These are phyloP conservation scores for Glareola pratincola DNA, from an alignment of 2,113 vertebrate species.

Conservation along the genomic window DNA sequence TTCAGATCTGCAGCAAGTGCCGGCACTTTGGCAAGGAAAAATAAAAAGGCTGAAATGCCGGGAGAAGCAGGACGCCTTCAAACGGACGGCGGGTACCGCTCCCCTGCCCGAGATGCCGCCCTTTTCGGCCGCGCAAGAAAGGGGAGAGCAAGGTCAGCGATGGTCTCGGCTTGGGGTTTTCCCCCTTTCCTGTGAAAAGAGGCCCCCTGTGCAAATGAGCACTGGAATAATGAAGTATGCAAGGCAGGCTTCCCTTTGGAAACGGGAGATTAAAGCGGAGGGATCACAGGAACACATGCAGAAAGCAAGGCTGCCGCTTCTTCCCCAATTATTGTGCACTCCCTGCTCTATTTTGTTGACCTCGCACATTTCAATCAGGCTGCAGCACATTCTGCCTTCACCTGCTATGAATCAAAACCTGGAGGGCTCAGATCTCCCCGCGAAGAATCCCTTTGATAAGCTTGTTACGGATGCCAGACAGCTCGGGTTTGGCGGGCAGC, in stretches of 20 bases:
- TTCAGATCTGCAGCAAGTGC: neutral
- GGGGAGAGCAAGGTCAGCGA: neutral
- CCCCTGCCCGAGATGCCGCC: neutral
- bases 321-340: slow-evolving; percentile 73
- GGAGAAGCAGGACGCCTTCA: neutral
- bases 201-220: neutral
- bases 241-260: slow-evolving; percentile 67
- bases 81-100: neutral
- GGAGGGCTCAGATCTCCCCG: slow-evolving; percentile 71
- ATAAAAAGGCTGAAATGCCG: neutral
- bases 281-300: slow-evolving; percentile 46
- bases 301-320: slow-evolving; percentile 50
- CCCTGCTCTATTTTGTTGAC: slow-evolving; percentile 74
- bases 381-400: slow-evolving; percentile 70
- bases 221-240: slow-evolving; percentile 40
- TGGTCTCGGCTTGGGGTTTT: neutral
- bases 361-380: slow-evolving; percentile 75
- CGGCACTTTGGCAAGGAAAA: neutral
- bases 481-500: slow-evolving; percentile 29
- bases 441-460: slow-evolving; percentile 72
- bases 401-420: slow-evolving; percentile 73
- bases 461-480: slow-evolving; percentile 71
- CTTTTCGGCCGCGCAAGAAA: neutral
- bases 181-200: neutral
- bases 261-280: slow-evolving; percentile 57